These are phyloP conservation scores for Pollimyrus isidori DNA, from an alignment of 2,113 vertebrate species.

Conservation along the genomic window DNA sequence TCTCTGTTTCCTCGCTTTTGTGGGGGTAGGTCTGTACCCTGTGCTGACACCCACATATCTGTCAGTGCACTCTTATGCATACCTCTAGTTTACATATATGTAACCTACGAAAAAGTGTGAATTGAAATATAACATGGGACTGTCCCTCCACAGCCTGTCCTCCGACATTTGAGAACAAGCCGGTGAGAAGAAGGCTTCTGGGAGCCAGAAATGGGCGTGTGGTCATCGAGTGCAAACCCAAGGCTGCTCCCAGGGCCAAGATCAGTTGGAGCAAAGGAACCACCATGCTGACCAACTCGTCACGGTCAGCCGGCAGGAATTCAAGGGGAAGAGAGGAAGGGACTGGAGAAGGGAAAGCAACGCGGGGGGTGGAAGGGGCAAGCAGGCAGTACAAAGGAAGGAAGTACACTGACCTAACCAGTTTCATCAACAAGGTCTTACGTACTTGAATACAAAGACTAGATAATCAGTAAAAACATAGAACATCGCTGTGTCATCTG, in stretches of 20 bases:
- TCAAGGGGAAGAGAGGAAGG: not conserved
- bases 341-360: not conserved
- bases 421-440: not conserved
- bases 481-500: not conserved
- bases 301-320: constrained; percentile 60
- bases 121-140: not conserved
- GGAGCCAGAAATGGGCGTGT: constrained; percentile 82
- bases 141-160: constrained; percentile 68
- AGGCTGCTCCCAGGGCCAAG: constrained; percentile 86
- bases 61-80: not conserved
- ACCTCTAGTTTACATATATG: not conserved
- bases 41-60: not conserved
- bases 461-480: not conserved
- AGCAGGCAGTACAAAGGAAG: not conserved
- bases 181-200: constrained; percentile 83
- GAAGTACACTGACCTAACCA: not conserved
- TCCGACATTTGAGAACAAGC: constrained; percentile 88
- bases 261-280: constrained; percentile 90
- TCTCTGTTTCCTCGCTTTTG: not conserved
- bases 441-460: not conserved
- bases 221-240: constrained; percentile 88
- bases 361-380: not conserved
- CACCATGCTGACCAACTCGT: constrained; percentile 78
- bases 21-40: not conserved
- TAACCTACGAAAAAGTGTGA: not conserved